A percentile compares a stretch with the other conserved stretches of the same genome.
Conservation (phyloP, 1,140 invertebrate species). For the Heterodera carotae region DNA sequence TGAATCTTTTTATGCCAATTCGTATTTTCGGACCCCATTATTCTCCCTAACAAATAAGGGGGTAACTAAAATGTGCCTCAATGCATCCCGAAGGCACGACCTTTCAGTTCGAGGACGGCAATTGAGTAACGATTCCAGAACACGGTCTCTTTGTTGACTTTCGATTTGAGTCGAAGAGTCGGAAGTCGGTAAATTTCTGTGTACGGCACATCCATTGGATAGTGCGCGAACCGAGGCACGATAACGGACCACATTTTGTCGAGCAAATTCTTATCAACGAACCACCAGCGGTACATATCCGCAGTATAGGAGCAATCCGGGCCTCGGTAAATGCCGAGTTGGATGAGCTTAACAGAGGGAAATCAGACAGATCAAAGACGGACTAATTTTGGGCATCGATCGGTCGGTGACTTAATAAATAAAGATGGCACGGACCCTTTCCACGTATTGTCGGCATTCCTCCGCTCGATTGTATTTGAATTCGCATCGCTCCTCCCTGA, state of each 20-base stretch:
- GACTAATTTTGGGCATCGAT: too few species aligned
- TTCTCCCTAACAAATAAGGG: too few species aligned
- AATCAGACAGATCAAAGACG: not conserved
- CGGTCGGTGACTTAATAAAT: too few species aligned
- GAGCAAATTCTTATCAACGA: conserved; percentile 49
- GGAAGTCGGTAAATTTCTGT: conserved; percentile 53
- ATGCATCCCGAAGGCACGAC: conserved; percentile 21
- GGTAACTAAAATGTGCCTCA: too few species aligned
- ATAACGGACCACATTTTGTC: conserved; percentile 52
- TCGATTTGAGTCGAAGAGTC: conserved; percentile 33
- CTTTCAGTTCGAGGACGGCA: conserved; percentile 56
- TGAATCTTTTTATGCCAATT: too few species aligned
- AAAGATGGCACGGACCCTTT: conserved; percentile 42
- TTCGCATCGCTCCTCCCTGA: conserved; percentile 58
- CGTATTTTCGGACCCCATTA: too few species aligned
- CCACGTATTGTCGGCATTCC: conserved; percentile 54
- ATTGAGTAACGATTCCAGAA: conserved; percentile 42
- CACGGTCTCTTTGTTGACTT: conserved; percentile 37
- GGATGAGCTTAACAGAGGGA: conserved; percentile 52
- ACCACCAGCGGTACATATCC: conserved; percentile 60
- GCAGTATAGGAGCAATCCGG: conserved; percentile 53
- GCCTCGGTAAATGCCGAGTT: conserved; percentile 54
- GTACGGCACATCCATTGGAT: conserved; percentile 44
- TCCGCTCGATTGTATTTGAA: conserved; percentile 56
- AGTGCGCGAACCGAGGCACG: conserved; percentile 46